Conservation (phyloP, 1,140 invertebrate genomes). For the Drosophila trapezifrons region DNA sequence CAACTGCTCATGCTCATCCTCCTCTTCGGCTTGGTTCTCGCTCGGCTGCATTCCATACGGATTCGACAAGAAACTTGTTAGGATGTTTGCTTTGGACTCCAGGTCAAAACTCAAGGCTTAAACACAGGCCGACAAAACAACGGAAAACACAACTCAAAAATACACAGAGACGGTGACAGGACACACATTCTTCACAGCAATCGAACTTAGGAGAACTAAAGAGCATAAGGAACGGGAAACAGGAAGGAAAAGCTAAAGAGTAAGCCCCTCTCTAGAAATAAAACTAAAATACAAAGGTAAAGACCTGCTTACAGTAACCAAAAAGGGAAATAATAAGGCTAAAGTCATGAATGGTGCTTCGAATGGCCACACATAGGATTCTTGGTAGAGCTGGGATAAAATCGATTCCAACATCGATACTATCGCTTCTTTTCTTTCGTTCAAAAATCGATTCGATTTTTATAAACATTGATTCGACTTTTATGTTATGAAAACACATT, state of each 20-base stretch:
- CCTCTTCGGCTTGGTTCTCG: slow-evolving; percentile 21
- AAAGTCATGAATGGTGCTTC: slow-evolving; percentile 9
- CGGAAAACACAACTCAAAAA: slow-evolving; percentile 25
- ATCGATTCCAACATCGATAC: too few species aligned
- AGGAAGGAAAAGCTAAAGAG: background rate
- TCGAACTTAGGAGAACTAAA: slow-evolving; percentile 9
- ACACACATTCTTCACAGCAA: background rate
- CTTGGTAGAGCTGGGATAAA: background rate
- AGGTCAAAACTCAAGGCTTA: slow-evolving; percentile 15
- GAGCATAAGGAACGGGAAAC: background rate
- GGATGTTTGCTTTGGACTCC: slow-evolving; percentile 32
- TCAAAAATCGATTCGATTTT: too few species aligned
- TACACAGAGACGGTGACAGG: background rate
- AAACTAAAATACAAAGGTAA: background rate
- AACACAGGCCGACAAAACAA: slow-evolving; percentile 9
- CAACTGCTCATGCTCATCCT: slow-evolving; percentile 18
- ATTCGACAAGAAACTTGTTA: slow-evolving; percentile 61
- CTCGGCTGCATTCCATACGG: slow-evolving; percentile 67
- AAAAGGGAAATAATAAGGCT: slow-evolving; percentile 7
- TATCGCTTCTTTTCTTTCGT: too few species aligned
- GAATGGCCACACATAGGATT: slow-evolving; percentile 17
- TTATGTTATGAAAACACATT: too few species aligned
- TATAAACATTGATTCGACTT: too few species aligned
- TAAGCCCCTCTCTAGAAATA: slow-evolving; percentile 6
- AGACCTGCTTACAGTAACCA: background rate